Base-by-base conservation (phyloP, 2,797 vertebrate genomes). In the Arrhamphus sclerolepis region DNA sequence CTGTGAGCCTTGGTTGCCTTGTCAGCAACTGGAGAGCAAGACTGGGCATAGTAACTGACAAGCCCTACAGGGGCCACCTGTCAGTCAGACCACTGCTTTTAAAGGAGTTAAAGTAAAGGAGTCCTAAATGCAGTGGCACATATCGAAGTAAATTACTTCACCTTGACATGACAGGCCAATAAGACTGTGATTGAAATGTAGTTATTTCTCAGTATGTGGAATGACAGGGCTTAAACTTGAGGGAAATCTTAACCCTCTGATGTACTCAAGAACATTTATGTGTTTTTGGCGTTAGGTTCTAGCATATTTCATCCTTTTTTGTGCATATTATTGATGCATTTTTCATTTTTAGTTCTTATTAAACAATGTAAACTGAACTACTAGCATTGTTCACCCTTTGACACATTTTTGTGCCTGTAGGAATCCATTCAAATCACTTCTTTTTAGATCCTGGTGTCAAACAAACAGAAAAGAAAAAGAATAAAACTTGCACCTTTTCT, bases 151-250 rank as follows among this genome's bases (percentile, higher is more conserved):
- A 47, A 19, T 52, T 46, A 56, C 70, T 74, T 71, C 66, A 60
- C 80, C 79, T 73, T 71, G 77, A 47, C 62, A 26, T 57, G 85
- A 76, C 78, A 82, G 69, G 40, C 41, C 71, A 83, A 85, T 76
- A 56, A 66, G 63, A 6, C 56, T 5, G 22, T 77, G 81, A 85
- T 60, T 85, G 82, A 87, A 82, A 78, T 67, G 62, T 66, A 62
- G 41, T 66, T 57, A 87, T 55, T 72, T 43, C 62, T 58, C n/a
- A 18, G 17, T 5, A 14, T 10, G 16, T 0, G 19, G 66, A 66
- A 41, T 71, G 86, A 84, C 81, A 78, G 57, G 47, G 3, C 56
- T 46, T 78, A 78, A 84, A 83, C 62, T 53, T 38, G 8, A 49
- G 54, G 40, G 54, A 72, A 50, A 18, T 66, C 48, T 26, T 26